Base-by-base conservation (phyloP, 2,113 vertebrate species). In the Nicator chloris region DNA sequence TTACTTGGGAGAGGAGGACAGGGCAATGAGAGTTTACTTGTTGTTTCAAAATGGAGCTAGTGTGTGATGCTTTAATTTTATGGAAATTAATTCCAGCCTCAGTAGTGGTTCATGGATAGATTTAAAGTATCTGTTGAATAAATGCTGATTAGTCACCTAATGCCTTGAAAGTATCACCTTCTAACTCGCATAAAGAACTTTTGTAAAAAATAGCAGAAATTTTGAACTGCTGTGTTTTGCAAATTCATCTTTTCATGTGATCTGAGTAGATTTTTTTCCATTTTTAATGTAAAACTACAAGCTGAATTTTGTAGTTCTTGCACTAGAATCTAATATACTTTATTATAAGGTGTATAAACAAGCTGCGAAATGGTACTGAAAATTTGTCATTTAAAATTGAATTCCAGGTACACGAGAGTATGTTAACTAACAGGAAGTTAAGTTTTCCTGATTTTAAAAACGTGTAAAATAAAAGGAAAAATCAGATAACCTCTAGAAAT, bases 21-120 rank as follows among this genome's bases (percentile, higher is more conserved):
- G 22, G 12, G 4, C 0, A 0, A 37, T 9, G 3, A 26, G 4
- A 57, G 27, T 90, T 69, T 24, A 40, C 22, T 45, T 69, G 33
- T 79, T 80, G 26, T 66, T 89, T 81, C 31, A 53, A 92, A 78
- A 60, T 51, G 7, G 59, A 71, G 56, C 22, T 22, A 40, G 12
- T 37, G 14, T 78, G 17, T 17, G 18, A 37, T 73, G 39, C 64
- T 90, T 93, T 83, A 54, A 61, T 79, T 70, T 69, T 77, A 24
- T 33, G 21, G 39, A 71, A 82, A 73, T 40, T 66, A n/a, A n/a
- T 68, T 86, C 1, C 7, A 45, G 26, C 20, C 24, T 78, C 8
- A 2, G 7, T 50, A 42, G 31, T 65, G 11, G 11, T 86, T 93
- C 28, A 8, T 87, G 30, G 23, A 15, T 66, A 75, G 42, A 45